Evolutionary conservation across 1,140 invertebrate species (phyloP), one percentile per base, ranked within the genome.

Genomic region (Diorhabda elongata): DNA sequence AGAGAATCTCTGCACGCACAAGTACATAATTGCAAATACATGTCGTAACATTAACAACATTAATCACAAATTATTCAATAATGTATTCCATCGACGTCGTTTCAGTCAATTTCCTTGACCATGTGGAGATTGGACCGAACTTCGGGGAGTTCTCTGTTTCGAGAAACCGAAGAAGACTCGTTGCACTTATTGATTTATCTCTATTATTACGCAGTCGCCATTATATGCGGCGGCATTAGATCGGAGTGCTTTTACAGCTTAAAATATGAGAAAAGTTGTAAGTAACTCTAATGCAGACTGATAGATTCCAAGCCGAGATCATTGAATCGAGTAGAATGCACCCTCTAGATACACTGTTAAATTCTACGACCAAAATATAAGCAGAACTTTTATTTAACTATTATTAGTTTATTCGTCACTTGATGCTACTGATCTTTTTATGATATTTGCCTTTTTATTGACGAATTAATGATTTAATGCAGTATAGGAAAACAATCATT

Each of bases 191-290:
- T 69, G 74, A 71, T 75, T 73, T 67, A 70, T 60, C 60, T 43
- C 62, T 63, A 64, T 71, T 64, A 71, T 73, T 71, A 71, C 69
- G 68, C n/a, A 64, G 65, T 60, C 66, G 42, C 66, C 58, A 63
- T 66, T 69, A 75, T 75, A 73, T 75, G 72, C 70, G 72, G 69
- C 63, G 66, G 72, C 72, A 73, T 74, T 74, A 74, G 71, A 72
- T 58, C 66, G 64, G 63, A 76, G 73, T 73, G 71, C 74, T 73
- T 69, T 71, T 66, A 69, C 67, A 64, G 72, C 75, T 76, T 77
- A 78, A 78, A 78, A 75, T 78, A 76, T 78, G 75, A 68, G 74
- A 78, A 76, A 78, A 78, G 69, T 78, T 78, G 70, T 78, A 78
- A 78, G 75, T 75, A 75, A 73, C 66, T 75, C 57, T 78, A 78